Evolutionary conservation across 2,888 invertebrate genomes (phyloP).

Genomic region (Trichacis sp.): DNA sequence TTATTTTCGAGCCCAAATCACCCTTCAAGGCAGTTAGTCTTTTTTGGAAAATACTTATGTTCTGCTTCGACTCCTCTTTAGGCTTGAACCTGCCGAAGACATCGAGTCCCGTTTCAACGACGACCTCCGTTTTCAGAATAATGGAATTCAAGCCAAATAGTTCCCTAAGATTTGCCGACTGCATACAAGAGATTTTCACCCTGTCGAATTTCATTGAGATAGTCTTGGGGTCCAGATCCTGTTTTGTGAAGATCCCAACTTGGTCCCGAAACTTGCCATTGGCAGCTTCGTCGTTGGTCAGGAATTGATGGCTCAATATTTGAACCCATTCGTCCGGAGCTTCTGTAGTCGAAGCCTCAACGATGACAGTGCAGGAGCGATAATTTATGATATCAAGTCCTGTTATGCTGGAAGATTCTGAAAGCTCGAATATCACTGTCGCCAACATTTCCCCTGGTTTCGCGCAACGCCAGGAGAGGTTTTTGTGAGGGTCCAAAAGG

Average conservation of each 20-base stretch:
- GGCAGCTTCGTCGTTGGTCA: conserved; percentile 61
- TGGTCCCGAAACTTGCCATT: conserved; percentile 62
- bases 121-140: conserved; percentile 58
- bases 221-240: conserved; percentile 58
- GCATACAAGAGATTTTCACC: conserved; percentile 64
- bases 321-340: conserved; percentile 64
- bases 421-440: conserved; percentile 57
- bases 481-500: conserved; percentile 54
- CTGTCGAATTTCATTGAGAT: conserved; percentile 60
- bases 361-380: conserved; percentile 59
- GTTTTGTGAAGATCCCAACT: conserved; percentile 62
- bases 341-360: conserved; percentile 57
- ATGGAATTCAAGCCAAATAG: conserved; percentile 60
- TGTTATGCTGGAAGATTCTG: conserved; percentile 57
- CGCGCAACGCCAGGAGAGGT: conserved; percentile 59
- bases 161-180: conserved; percentile 61
- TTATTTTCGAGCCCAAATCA: conserved; percentile 51
- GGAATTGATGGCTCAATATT: conserved; percentile 60
- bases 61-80: conserved; percentile 52
- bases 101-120: conserved; percentile 55
- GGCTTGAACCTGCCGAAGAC: conserved; percentile 63
- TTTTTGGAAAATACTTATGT: conserved; percentile 44
- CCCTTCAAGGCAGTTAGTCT: conserved; percentile 52
- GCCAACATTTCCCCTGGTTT: conserved; percentile 61
- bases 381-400: conserved; percentile 64